phyloP scores from a whole-genome alignment of 2,888 invertebrate genomes.

The Ormyrus pomaceus region DNA sequence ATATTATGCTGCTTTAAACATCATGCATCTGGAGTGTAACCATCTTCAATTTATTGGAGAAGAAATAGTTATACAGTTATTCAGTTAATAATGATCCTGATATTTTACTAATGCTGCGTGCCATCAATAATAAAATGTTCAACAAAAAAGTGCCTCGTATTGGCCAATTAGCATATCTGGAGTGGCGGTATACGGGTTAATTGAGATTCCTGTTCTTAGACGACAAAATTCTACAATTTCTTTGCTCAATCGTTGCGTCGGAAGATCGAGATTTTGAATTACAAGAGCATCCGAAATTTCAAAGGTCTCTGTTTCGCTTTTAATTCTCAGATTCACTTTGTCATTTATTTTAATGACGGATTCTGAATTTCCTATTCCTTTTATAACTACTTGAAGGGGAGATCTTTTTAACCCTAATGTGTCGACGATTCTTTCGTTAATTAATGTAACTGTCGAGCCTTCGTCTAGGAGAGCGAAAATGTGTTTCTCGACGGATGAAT shows the following conservation, averaged over 20 bases:
- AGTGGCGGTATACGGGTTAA: neutral
- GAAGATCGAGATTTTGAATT: conserved; percentile 3
- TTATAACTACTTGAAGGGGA: neutral
- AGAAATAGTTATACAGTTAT: too few relatives aligned
- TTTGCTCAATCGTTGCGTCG: neutral
- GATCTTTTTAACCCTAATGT: neutral
- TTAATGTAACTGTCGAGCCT: conserved; percentile 1
- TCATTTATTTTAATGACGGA: neutral
- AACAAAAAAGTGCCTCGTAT: too few relatives aligned
- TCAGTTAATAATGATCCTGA: too few relatives aligned
- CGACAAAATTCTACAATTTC: neutral
- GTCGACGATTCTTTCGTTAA: conserved; percentile 11
- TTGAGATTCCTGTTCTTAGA: neutral
- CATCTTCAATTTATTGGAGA: too few relatives aligned
- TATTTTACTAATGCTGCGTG: too few relatives aligned
- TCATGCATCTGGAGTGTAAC: too few relatives aligned
- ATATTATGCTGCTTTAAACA: too few relatives aligned
- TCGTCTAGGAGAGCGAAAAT: conserved; percentile 26
- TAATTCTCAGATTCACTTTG: conserved; percentile 8
- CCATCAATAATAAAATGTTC: too few relatives aligned
- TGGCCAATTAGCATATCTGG: conserved; percentile 16
- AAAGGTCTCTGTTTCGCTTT: neutral
- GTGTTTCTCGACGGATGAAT: neutral
- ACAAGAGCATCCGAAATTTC: neutral
- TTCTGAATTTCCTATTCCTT: neutral